Evolutionary conservation across 2,888 invertebrate genomes (phyloP).

Genomic region (Aspidapion aeneum): DNA sequence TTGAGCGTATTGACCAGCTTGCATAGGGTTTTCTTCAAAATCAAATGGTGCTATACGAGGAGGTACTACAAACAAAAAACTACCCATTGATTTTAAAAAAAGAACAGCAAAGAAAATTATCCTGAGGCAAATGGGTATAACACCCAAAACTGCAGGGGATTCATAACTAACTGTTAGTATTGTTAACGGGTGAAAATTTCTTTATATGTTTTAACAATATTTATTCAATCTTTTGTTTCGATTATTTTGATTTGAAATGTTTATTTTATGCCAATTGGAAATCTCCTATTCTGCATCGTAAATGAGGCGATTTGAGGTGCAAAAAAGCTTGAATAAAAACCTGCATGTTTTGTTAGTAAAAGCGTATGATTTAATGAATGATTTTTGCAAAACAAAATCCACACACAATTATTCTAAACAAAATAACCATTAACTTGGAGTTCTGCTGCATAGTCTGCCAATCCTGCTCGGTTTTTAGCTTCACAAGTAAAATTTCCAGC

Average conservation of each 20-base stretch:
- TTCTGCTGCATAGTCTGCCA: constrained; percentile 49
- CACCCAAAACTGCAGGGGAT: not conserved
- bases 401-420: constrained; percentile 12
- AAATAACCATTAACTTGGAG: constrained; percentile 55
- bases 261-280: constrained; percentile 51
- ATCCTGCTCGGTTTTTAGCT: constrained; percentile 55
- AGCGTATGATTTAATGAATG: not conserved
- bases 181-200: constrained; percentile 55
- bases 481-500: constrained; percentile 58
- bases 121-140: not conserved
- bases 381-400: not conserved
- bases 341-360: not conserved
- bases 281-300: no score
- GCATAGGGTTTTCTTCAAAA: constrained; percentile 68
- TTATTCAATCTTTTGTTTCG: constrained; percentile 41
- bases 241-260: constrained; percentile 45
- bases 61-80: constrained; percentile 59
- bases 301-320: constrained; percentile 47
- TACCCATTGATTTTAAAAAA: not conserved
- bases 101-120: constrained; percentile 21
- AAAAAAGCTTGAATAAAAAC: no score
- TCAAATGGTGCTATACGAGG: constrained; percentile 76
- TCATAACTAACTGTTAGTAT: constrained; percentile 37
- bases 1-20: constrained; percentile 42
- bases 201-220: constrained; percentile 47